Evolutionary conservation across 2,888 invertebrate species (phyloP).

Genomic region (Ormyrus rosae): DNA sequence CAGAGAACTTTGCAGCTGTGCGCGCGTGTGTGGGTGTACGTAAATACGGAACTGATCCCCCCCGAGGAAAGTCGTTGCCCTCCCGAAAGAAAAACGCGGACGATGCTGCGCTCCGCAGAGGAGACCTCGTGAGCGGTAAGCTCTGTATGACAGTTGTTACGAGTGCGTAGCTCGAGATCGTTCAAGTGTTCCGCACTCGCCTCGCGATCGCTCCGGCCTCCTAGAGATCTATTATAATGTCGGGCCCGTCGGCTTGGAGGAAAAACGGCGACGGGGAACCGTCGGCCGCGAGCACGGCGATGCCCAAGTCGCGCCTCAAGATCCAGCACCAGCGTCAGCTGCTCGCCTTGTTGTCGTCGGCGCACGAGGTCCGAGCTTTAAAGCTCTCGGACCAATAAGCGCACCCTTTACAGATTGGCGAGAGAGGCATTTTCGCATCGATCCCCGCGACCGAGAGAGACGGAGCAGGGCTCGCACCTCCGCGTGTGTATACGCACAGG

Average conservation of each 20-base stretch:
- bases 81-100: too few relatives aligned
- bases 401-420: background rate
- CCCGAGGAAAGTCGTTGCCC: too few relatives aligned
- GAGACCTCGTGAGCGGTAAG: too few relatives aligned
- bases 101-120: too few relatives aligned
- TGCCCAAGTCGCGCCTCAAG: conserved; percentile 43
- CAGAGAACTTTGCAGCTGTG: background rate
- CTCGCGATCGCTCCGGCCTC: too few relatives aligned
- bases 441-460: conserved; percentile 8
- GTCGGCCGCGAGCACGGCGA: conserved; percentile 3
- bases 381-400: background rate
- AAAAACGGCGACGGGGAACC: background rate
- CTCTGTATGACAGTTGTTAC: too few relatives aligned
- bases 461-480: background rate
- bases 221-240: background rate
- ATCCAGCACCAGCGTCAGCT: background rate
- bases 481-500: background rate
- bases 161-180: too few relatives aligned
- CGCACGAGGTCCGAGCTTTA: conserved; percentile 3
- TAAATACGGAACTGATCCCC: too few relatives aligned
- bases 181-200: too few relatives aligned
- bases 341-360: background rate
- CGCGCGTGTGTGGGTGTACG: background rate
- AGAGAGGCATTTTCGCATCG: conserved; percentile 12
- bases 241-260: background rate